Evolutionary conservation across 2,797 vertebrate species (phyloP).

Genomic region (Sylvia borin): DNA sequence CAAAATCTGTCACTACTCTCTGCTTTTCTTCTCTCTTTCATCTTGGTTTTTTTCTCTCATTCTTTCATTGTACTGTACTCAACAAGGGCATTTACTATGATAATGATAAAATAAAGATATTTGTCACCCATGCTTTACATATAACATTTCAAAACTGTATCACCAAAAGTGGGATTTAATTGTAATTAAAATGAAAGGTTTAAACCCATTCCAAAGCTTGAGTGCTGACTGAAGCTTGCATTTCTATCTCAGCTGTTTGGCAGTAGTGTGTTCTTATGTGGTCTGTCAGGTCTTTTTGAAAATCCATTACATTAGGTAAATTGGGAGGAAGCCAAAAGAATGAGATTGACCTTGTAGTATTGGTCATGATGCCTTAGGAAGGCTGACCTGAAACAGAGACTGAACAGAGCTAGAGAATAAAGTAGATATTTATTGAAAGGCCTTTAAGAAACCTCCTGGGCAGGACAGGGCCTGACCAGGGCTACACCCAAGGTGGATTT

Average conservation of each 20-base stretch:
- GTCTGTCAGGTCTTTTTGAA: neutral
- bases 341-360: neutral
- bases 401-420: neutral
- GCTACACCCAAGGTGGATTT: neutral
- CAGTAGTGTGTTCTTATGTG: neutral
- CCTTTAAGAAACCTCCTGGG: neutral
- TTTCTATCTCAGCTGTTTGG: neutral
- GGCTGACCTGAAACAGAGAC: neutral
- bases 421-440: neutral
- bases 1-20: rapidly evolving
- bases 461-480: neutral
- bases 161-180: neutral
- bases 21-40: neutral
- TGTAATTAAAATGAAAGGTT: neutral
- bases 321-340: neutral
- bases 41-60: neutral
- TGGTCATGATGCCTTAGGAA: neutral
- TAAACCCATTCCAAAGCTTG: neutral
- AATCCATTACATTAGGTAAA: neutral
- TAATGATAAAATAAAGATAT: neutral
- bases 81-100: rapidly evolving
- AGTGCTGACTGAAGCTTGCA: neutral
- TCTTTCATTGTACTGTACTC: neutral
- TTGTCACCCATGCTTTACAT: rapidly evolving
- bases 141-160: rapidly evolving